A percentile compares a stretch with the other conserved stretches of the same genome.
phyloP scores from a whole-genome alignment of 2,113 vertebrate species.

The Todiramphus chloris region DNA sequence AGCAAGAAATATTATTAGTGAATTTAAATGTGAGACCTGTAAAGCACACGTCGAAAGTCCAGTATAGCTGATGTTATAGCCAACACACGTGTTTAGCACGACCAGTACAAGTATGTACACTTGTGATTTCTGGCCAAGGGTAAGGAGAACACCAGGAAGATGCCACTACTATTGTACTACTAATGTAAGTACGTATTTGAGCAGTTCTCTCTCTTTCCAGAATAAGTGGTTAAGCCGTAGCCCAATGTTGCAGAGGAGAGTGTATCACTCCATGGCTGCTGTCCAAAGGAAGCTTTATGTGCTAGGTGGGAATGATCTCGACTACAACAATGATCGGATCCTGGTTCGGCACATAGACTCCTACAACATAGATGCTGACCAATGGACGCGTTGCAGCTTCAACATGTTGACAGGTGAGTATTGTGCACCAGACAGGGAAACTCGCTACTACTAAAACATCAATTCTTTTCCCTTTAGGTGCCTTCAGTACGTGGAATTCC shows the following conservation, averaged over 20 bases:
- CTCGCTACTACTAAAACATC: rapidly evolving
- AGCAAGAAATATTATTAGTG: neutral
- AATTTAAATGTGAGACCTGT: neutral
- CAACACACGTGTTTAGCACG: neutral
- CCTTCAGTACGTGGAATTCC: neutral
- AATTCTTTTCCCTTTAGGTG: neutral
- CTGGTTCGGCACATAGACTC: slow-evolving; percentile 95
- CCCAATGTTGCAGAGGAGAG: slow-evolving; percentile 94
- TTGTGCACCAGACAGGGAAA: neutral
- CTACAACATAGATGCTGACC: slow-evolving; percentile 91
- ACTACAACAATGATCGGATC: slow-evolving; percentile 96
- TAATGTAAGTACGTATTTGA: neutral
- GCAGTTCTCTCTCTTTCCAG: slow-evolving; percentile 65
- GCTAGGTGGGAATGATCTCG: slow-evolving; percentile 93
- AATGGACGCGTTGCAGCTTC: slow-evolving; percentile 94
- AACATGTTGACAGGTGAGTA: slow-evolving; percentile 89
- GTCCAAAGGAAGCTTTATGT: slow-evolving; percentile 93
- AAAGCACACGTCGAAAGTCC: neutral
- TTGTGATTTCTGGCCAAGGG: neutral
- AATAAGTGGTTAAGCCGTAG: slow-evolving; percentile 93
- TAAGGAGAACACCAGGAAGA: neutral
- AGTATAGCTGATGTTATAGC: neutral
- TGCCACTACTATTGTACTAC: rapidly evolving
- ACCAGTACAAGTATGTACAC: no score
- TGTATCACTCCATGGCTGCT: slow-evolving; percentile 96